These are phyloP conservation scores for Sipha maydis DNA, from an alignment of 2,888 invertebrate species.

Conservation along the genomic window DNA sequence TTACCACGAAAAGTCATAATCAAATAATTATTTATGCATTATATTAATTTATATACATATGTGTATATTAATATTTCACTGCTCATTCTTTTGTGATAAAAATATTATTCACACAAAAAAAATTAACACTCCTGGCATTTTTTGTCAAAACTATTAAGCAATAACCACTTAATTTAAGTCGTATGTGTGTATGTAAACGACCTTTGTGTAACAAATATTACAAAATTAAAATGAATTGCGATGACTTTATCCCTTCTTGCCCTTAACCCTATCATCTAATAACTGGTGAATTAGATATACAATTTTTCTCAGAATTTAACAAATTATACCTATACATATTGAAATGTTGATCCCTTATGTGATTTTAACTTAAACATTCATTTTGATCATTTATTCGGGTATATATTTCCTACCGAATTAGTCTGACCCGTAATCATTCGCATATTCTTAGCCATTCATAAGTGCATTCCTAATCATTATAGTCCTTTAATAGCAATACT, in stretches of 20 bases:
- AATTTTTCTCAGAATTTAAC: slow-evolving; percentile 20
- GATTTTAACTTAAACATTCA: slow-evolving; percentile 55
- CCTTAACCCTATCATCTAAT: slow-evolving; percentile 4
- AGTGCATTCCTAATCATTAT: slow-evolving; percentile 60
- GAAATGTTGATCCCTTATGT: slow-evolving; percentile 10
- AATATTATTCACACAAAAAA: background rate
- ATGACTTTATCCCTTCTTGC: background rate
- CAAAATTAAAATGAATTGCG: slow-evolving; percentile 33
- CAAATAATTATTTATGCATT: slow-evolving; percentile 47
- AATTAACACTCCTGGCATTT: slow-evolving; percentile 43
- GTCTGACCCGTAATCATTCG: slow-evolving; percentile 52
- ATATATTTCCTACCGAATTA: slow-evolving; percentile 53
- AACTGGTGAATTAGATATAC: background rate
- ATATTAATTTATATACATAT: slow-evolving; percentile 24
- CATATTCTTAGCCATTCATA: slow-evolving; percentile 50
- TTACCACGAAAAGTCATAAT: slow-evolving; percentile 55
- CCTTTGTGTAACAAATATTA: slow-evolving; percentile 36
- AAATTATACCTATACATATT: slow-evolving; percentile 12
- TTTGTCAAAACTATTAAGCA: slow-evolving; percentile 42
- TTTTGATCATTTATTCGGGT: slow-evolving; percentile 49
- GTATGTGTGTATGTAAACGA: slow-evolving; percentile 23
- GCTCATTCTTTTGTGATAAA: slow-evolving; percentile 59
- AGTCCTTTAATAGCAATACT: slow-evolving; percentile 47
- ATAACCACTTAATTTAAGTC: slow-evolving; percentile 30
- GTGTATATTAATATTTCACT: slow-evolving; percentile 37